Evolutionary conservation across 2,888 invertebrate genomes (phyloP).

Genomic region (Halictus quadricinctus): DNA sequence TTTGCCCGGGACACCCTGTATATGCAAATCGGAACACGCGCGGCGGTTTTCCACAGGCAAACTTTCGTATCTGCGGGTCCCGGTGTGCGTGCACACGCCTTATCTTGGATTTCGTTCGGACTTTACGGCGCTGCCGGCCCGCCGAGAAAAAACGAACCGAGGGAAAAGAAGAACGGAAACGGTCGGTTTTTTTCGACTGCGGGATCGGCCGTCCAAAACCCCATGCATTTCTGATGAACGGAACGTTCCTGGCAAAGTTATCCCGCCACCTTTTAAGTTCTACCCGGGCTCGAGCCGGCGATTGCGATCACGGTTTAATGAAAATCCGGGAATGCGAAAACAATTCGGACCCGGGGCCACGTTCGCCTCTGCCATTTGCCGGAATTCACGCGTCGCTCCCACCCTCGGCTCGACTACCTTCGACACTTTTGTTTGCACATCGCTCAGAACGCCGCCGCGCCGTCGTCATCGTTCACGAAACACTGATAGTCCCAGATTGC

Average conservation of each 20-base stretch:
- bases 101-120: conserved; percentile 74
- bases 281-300: conserved; percentile 56
- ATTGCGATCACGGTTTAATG: conserved; percentile 79
- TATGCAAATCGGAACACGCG: conserved; percentile 49
- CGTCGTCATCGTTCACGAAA: not conserved
- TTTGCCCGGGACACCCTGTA: conserved; percentile 46
- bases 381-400: conserved; percentile 32
- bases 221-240: conserved; percentile 81
- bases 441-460: not conserved
- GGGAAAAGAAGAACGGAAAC: conserved; percentile 47
- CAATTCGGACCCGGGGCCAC: conserved; percentile 59
- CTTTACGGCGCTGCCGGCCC: conserved; percentile 49
- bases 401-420: not conserved
- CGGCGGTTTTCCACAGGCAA: conserved; percentile 26
- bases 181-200: conserved; percentile 51
- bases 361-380: conserved; percentile 28
- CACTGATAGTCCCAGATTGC: not conserved
- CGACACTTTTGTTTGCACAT: not conserved
- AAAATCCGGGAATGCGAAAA: conserved; percentile 70
- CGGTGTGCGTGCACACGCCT: conserved; percentile 46
- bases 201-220: conserved; percentile 64
- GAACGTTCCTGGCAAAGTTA: conserved; percentile 33
- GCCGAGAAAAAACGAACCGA: conserved; percentile 14
- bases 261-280: conserved; percentile 42
- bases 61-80: conserved; percentile 30